Conservation (phyloP, 2,888 invertebrate genomes). For the Plagiodera versicolora region DNA sequence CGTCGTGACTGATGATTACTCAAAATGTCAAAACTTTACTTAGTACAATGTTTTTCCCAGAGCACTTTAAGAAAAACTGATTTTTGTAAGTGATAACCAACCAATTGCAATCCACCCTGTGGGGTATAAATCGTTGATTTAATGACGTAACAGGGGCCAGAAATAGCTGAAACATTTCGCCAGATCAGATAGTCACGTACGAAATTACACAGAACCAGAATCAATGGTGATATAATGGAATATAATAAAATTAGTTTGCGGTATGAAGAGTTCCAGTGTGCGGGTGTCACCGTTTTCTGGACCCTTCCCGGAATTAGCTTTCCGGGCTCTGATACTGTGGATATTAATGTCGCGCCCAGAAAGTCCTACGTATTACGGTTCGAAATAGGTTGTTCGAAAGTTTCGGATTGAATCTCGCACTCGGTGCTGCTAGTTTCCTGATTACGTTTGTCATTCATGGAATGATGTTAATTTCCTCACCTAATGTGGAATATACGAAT, state of each 20-base stretch:
- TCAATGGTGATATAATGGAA: constrained; percentile 25
- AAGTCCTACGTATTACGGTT: constrained; percentile 7
- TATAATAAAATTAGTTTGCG: constrained; percentile 22
- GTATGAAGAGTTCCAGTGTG: neutral
- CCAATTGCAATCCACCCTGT: too few species aligned
- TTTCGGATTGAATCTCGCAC: constrained; percentile 3
- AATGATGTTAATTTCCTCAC: constrained; percentile 7
- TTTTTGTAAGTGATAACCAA: too few species aligned
- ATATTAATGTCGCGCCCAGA: constrained; percentile 7
- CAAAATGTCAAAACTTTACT: too few species aligned
- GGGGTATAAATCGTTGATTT: too few species aligned
- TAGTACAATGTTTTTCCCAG: too few species aligned
- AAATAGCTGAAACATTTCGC: too few species aligned
- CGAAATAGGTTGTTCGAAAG: constrained; percentile 8
- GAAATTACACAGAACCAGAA: constrained; percentile 20
- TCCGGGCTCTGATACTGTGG: constrained; percentile 5
- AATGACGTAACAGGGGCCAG: too few species aligned
- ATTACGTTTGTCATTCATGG: constrained; percentile 8
- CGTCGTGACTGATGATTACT: too few species aligned
- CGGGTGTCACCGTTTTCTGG: neutral
- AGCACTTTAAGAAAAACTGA: too few species aligned
- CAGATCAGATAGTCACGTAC: neutral
- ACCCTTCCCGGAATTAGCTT: constrained; percentile 12
- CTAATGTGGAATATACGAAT: neutral
- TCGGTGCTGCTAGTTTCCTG: constrained; percentile 4